Evolutionary conservation across 2,797 vertebrate species (phyloP), one percentile per base, ranked within the genome.

Genomic region (Tenualosa ilisha): DNA sequence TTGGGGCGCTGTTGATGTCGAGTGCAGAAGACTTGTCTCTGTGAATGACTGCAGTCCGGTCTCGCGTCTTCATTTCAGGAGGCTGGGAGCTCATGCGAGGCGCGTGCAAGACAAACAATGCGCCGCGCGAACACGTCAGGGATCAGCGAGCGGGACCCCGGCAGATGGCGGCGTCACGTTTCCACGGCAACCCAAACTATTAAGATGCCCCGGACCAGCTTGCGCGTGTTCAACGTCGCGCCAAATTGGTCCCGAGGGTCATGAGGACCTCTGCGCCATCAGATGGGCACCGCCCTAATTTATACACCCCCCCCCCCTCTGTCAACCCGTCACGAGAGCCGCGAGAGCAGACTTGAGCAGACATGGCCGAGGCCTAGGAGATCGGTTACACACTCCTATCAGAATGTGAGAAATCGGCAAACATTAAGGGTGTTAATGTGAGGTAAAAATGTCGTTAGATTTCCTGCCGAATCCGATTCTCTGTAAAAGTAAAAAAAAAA

Each of bases 101-200:
- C 56, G 20, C 5, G 56, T 59, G 5, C 56, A 59, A 9, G 2
- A 15, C 72, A 93, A 93, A 92, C 89, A 91, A 89, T 88, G 91
- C 72, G 86, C 92, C 89, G 88, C 84, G 61, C 90, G 89, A 88
- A 93, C 94, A 94, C 31, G 86, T 91, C 86, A 88, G 88, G 93
- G 93, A 94, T 95, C 94, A 91, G 90, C 86, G 91, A 92, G 89
- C 91, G 85, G 84, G 61, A 84, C 81, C 90, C 87, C 93, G 93
- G 93, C 95, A 96, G 95, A 96, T 95, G 95, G 95, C 91, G 93
- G 93, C 91, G 90, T 95, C 72, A 83, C 84, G 94, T 95, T 95
- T 93, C 94, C 94, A 90, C 89, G 95, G 93, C 94, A 93, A 95
- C 95, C 87, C 82, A 51, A 85, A 84, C 84, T 79, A 83, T 84